Percentiles rank a stretch among this genome's conserved stretches.
Evolutionary conservation across 2,888 invertebrate genomes (phyloP).

Genomic region (Sminthurinus aureus): DNA sequence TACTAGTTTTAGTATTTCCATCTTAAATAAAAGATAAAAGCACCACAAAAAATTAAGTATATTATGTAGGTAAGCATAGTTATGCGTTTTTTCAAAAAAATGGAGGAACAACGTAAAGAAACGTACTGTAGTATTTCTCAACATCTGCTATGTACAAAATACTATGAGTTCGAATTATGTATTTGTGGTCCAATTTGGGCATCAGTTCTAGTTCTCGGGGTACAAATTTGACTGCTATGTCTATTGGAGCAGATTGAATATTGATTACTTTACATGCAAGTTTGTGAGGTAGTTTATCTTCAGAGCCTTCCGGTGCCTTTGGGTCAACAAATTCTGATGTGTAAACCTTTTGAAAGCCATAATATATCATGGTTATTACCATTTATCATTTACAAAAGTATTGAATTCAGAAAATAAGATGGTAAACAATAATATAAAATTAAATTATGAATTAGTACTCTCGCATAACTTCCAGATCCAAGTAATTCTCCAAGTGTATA

Average conservation of each 20-base stretch:
- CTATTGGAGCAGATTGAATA: conserved; percentile 62
- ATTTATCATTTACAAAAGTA: neutral
- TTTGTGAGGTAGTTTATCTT: neutral
- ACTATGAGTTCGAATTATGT: conserved; percentile 62
- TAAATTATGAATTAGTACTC: conserved; percentile 18
- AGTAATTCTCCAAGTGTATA: conserved; percentile 29
- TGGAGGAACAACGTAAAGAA: too few species aligned
- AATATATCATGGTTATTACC: neutral
- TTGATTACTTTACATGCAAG: conserved; percentile 63
- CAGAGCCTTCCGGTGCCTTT: neutral
- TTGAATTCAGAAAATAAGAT: neutral
- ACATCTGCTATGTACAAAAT: conserved; percentile 70
- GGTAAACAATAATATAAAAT: neutral
- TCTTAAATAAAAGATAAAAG: too few species aligned
- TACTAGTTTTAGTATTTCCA: too few species aligned
- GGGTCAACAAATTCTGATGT: neutral
- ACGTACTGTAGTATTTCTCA: conserved; percentile 18
- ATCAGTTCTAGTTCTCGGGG: conserved; percentile 65
- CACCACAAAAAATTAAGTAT: too few species aligned
- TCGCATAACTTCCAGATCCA: conserved; percentile 38
- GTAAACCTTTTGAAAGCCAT: neutral
- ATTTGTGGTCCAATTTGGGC: conserved; percentile 63
- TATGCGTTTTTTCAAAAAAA: too few species aligned
- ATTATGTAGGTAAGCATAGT: too few species aligned
- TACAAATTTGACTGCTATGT: conserved; percentile 65